Percentiles rank a stretch among this genome's conserved stretches.
phyloP scores from a whole-genome alignment of 2,888 invertebrate species.

The Hydriomena furcata region DNA sequence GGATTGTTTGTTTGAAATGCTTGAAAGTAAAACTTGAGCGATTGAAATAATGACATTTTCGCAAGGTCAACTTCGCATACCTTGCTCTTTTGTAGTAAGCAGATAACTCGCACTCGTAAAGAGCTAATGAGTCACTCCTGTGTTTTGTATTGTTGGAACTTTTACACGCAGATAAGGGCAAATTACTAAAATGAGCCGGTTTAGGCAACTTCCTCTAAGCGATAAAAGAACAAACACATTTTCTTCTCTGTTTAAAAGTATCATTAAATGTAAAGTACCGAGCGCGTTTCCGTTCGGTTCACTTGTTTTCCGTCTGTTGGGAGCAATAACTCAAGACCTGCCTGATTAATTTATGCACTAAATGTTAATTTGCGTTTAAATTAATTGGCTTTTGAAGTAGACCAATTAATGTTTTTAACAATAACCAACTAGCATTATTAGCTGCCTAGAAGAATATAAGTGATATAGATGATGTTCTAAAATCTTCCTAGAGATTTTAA shows the following conservation, averaged over 20 bases:
- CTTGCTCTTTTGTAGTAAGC: constrained; percentile 19
- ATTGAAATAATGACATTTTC: constrained; percentile 19
- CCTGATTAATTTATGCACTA: constrained; percentile 3
- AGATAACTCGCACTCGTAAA: constrained; percentile 13
- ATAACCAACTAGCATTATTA: background rate
- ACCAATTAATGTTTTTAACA: background rate
- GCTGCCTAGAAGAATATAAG: too few relatives aligned
- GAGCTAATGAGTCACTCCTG: constrained; percentile 14
- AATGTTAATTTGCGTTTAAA: background rate
- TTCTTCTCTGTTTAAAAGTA: constrained; percentile 9
- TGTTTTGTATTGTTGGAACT: constrained; percentile 15
- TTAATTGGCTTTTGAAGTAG: constrained; percentile 3
- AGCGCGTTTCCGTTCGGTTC: constrained; percentile 11
- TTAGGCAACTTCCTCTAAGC: constrained; percentile 24
- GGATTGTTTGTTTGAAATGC: constrained; percentile 10
- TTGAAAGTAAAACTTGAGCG: constrained; percentile 3
- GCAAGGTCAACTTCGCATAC: constrained; percentile 14
- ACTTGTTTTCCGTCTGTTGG: constrained; percentile 13
- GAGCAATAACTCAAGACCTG: constrained; percentile 15
- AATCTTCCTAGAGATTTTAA: too few relatives aligned
- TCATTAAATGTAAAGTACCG: constrained; percentile 16
- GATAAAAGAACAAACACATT: constrained; percentile 22
- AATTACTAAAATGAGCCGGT: constrained; percentile 20
- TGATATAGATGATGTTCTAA: too few relatives aligned
- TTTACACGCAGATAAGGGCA: constrained; percentile 19